Percentiles rank a stretch among this genome's conserved stretches.
Evolutionary conservation across 2,888 invertebrate species (phyloP).

Genomic region (Tiliacea aurago): DNA sequence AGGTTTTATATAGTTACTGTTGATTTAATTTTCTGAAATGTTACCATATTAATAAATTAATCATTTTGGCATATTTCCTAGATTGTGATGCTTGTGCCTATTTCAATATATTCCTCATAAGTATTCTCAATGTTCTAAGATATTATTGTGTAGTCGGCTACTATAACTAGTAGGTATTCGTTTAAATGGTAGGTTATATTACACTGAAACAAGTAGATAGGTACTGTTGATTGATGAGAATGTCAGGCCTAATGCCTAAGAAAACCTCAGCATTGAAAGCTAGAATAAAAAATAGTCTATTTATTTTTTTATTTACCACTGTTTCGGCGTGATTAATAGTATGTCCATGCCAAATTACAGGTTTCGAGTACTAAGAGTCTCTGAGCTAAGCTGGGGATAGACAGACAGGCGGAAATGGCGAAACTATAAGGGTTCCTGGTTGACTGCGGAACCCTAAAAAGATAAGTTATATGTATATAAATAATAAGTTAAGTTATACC

Average conservation of each 20-base stretch:
- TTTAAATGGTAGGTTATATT: background rate
- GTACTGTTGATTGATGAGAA: background rate
- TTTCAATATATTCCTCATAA: too few species aligned
- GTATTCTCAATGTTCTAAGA: background rate
- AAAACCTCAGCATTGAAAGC: background rate
- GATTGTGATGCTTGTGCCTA: background rate
- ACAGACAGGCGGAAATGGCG: too few species aligned
- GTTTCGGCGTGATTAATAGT: too few species aligned
- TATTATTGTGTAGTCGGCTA: background rate
- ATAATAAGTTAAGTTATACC: too few species aligned
- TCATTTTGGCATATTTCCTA: background rate
- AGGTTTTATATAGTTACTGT: slow-evolving; percentile 28
- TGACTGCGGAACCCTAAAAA: too few species aligned
- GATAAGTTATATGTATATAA: too few species aligned
- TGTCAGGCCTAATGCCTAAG: background rate
- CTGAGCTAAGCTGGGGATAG: too few species aligned
- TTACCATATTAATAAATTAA: slow-evolving; percentile 49
- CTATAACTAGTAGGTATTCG: background rate
- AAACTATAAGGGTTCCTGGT: too few species aligned
- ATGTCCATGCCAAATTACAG: too few species aligned
- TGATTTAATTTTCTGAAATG: slow-evolving; percentile 46
- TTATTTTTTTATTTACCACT: too few species aligned
- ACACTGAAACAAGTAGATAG: background rate
- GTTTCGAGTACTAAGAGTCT: too few species aligned
- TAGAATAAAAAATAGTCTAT: too few species aligned